Evolutionary conservation across 2,797 vertebrate species (phyloP), one percentile per base, ranked within the genome.

Genomic region (Urosaurus nigricauda): DNA sequence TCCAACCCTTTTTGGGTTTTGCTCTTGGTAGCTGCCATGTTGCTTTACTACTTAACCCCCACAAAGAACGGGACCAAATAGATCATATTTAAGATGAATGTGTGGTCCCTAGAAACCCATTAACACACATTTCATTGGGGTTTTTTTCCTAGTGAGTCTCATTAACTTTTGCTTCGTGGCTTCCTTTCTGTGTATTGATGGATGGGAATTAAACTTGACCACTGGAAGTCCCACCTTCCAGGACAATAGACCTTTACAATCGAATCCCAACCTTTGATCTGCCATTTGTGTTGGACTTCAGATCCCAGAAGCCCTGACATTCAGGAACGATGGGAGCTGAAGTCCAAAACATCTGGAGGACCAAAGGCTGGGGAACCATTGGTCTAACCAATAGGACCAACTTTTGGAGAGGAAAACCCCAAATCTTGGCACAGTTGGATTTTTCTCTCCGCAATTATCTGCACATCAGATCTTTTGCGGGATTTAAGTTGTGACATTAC

Each of bases 191-290:
- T 60, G 58, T 21, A 6, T 19, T 51, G 5, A 21, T 24, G 35
- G 14, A 12, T 32, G 58, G 51, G 32, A 35, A 5, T 68, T 79
- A 86, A 74, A 81, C 13, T 73, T n/a, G 58, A 63, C 32, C 11
- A 43, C 12, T 37, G 68, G 5, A 21, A 21, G 58, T 60, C 58
- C 58, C 58, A 60, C 68, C 0, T 0, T 21, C 32, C 53, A 0
- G 43, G 78, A 43, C 43, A 21, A 35, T 9, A n/a, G 53, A 74
- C 32, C 43, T 5, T 32, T 51, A 51, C 47, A 51, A 1, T 8
- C 47, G 8, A 51, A 51, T 51, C 47, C 47, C 47, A 51, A 51
- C 47, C 47, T 8, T 51, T 51, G 47, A 8, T 51, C 47, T 51
- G 47, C 47, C 47, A 51, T 51, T 8, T 51, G 47, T 51, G 47